These are phyloP conservation scores for Dendropsophus ebraccatus DNA, from an alignment of 2,113 vertebrate genomes.

Conservation along the genomic window DNA sequence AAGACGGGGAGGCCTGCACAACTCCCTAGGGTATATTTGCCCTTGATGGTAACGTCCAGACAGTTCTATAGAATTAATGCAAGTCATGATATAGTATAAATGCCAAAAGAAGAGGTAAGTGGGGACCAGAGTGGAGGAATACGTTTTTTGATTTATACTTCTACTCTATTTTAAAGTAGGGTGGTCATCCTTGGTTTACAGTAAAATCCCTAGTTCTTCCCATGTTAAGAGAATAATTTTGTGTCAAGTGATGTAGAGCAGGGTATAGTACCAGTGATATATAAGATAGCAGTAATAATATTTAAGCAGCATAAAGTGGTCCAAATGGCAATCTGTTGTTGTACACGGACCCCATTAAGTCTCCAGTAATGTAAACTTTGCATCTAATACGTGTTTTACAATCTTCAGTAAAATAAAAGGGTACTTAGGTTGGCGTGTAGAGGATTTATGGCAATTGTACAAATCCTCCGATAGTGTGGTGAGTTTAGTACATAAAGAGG, in stretches of 20 bases:
- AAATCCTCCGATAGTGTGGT: not conserved
- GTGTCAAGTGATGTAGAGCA: not conserved
- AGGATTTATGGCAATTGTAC: not conserved
- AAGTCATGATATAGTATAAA: too few species aligned
- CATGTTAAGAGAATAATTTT: not conserved
- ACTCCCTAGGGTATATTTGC: too few species aligned
- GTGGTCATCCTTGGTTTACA: not conserved
- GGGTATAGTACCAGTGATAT: not conserved
- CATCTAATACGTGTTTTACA: slow-evolving; percentile 28
- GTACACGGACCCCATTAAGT: slow-evolving; percentile 18
- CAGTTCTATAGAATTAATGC: too few species aligned
- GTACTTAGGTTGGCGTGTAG: slow-evolving; percentile 2
- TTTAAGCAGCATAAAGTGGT: slow-evolving; percentile 14
- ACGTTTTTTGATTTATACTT: too few species aligned
- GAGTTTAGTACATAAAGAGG: not conserved
- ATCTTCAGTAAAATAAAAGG: slow-evolving; percentile 27
- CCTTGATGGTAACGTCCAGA: too few species aligned
- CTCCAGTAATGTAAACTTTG: slow-evolving; percentile 31
- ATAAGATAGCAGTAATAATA: slow-evolving; percentile 8
- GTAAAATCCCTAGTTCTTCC: not conserved
- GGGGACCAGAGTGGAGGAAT: too few species aligned
- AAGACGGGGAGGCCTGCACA: too few species aligned
- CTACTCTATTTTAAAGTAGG: not conserved
- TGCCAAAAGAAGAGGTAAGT: too few species aligned
- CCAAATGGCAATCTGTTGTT: slow-evolving; percentile 7